Conservation (phyloP, 2,888 invertebrate genomes). For the Ophonus ardosiacus region DNA sequence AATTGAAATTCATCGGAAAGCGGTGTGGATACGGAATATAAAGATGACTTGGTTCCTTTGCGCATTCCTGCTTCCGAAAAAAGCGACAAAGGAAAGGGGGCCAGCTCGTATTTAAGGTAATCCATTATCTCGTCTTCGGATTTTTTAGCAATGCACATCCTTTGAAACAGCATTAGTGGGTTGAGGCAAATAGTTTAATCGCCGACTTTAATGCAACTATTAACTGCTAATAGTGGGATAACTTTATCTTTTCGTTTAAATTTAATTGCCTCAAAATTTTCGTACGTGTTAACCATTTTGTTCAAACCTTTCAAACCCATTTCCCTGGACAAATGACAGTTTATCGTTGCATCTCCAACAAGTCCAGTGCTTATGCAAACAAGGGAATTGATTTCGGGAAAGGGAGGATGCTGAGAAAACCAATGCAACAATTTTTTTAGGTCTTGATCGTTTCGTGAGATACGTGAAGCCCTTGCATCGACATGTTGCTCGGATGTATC, state of each 20-base stretch:
- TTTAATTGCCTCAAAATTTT: conserved; percentile 65
- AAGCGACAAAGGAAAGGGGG: conserved; percentile 53
- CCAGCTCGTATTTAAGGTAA: conserved; percentile 65
- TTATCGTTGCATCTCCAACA: conserved; percentile 65
- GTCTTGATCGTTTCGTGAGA: conserved; percentile 66
- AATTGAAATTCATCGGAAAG: conserved; percentile 60
- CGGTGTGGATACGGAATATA: conserved; percentile 66
- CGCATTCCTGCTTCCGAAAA: conserved; percentile 55
- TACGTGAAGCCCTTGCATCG: conserved; percentile 66
- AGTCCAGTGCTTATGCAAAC: conserved; percentile 66
- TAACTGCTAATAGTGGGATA: conserved; percentile 51
- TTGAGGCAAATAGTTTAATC: conserved; percentile 51
- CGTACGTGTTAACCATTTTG: conserved; percentile 55
- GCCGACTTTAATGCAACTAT: conserved; percentile 56
- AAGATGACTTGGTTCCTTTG: conserved; percentile 65
- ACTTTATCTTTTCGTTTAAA: conserved; percentile 65
- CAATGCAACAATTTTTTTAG: conserved; percentile 65
- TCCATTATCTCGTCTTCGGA: conserved; percentile 67
- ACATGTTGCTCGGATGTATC: conserved; percentile 66
- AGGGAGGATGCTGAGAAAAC: conserved; percentile 66
- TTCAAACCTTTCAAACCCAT: conserved; percentile 59
- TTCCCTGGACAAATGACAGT: conserved; percentile 65
- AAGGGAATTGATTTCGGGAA: conserved; percentile 62
- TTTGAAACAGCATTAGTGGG: conserved; percentile 67
- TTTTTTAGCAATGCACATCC: conserved; percentile 68